Conservation (phyloP, 1,140 invertebrate species). For the Leucophenga varia region DNA sequence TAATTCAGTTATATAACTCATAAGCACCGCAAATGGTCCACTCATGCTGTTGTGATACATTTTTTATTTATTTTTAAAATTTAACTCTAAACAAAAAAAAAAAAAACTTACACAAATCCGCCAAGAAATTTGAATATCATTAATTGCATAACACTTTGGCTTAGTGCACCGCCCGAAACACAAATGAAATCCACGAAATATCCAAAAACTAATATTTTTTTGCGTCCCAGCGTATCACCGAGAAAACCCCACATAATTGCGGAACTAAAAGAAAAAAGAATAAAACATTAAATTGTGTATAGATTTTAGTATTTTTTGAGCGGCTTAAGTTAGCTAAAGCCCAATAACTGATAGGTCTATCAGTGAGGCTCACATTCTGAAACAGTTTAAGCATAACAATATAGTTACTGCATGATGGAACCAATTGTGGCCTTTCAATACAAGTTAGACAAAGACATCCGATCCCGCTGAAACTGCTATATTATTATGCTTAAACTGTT, state of each 20-base stretch:
- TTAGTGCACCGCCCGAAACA: constrained; percentile 66
- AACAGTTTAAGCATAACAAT: too few relatives aligned
- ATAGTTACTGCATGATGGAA: too few relatives aligned
- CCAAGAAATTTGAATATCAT: constrained; percentile 72
- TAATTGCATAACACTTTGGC: constrained; percentile 70
- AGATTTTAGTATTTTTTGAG: too few relatives aligned
- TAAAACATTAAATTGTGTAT: too few relatives aligned
- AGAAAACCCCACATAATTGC: constrained; percentile 80
- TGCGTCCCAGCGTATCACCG: constrained; percentile 74
- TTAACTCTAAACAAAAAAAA: not conserved
- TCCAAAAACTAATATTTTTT: constrained; percentile 69
- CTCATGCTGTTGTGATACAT: constrained; percentile 61
- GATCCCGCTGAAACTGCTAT: too few relatives aligned
- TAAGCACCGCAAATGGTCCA: constrained; percentile 71
- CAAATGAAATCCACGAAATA: constrained; percentile 69
- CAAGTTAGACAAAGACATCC: too few relatives aligned
- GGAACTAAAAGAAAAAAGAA: too few relatives aligned
- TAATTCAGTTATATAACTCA: constrained; percentile 71
- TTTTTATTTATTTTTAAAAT: not conserved
- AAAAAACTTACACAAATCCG: constrained; percentile 70
- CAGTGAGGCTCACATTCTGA: too few relatives aligned
- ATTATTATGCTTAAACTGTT: too few relatives aligned
- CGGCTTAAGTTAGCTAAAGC: too few relatives aligned
- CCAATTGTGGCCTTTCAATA: too few relatives aligned
- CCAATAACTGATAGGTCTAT: too few relatives aligned